phyloP scores from a whole-genome alignment of 2,888 invertebrate species.

The Reticulitermes lucifugus region DNA sequence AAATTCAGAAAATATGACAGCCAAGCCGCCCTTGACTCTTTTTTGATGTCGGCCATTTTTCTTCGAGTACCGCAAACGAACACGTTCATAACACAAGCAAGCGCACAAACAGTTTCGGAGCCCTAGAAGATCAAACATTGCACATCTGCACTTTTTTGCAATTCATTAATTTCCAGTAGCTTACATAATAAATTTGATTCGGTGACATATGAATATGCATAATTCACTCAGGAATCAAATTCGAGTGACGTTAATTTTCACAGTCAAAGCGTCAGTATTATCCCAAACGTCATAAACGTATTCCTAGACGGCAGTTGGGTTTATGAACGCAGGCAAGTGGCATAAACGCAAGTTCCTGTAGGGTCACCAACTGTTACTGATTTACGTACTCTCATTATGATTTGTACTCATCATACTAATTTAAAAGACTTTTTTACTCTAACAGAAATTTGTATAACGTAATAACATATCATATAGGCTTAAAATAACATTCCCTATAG shows the following conservation, averaged over 20 bases:
- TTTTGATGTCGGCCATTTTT: conserved; percentile 48
- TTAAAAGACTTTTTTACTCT: too few relatives aligned
- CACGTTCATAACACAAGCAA: conserved; percentile 38
- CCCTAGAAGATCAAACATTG: background rate
- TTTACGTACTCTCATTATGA: too few relatives aligned
- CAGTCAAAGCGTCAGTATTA: background rate
- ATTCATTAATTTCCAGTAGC: background rate
- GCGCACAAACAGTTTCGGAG: background rate
- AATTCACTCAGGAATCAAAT: too few relatives aligned
- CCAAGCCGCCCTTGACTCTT: conserved; percentile 39
- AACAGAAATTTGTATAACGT: too few relatives aligned
- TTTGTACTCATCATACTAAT: too few relatives aligned
- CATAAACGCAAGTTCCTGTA: background rate
- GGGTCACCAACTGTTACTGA: background rate
- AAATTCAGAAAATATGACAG: conserved; percentile 41
- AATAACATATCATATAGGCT: too few relatives aligned
- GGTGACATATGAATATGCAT: too few relatives aligned
- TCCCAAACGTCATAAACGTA: background rate
- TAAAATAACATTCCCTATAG: too few relatives aligned
- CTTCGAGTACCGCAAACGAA: conserved; percentile 51
- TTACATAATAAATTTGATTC: background rate
- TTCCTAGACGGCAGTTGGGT: background rate
- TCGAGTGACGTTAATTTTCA: too few relatives aligned
- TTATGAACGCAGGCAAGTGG: background rate
- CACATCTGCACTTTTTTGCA: background rate